Base-by-base conservation (phyloP, 2,797 vertebrate species). In the Pipistrellus pygmaeus region DNA sequence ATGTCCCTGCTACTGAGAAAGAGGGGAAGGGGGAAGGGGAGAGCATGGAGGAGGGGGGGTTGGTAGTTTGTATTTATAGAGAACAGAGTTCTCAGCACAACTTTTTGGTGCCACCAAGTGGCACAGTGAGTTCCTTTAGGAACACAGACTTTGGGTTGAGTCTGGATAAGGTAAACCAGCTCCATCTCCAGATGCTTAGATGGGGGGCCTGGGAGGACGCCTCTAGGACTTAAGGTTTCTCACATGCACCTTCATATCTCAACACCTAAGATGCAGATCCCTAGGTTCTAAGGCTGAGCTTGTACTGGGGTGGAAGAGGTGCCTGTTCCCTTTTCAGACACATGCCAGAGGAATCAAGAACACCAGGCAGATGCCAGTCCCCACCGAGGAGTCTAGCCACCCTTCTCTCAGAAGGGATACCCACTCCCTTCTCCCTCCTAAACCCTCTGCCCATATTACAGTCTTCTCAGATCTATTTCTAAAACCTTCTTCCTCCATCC, bases 101-200 rank as follows among this genome's bases (percentile, higher is more conserved):
- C 97, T 98, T 98, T 98, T 98, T 98, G 98, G 98, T 98, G 98
- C 98, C 98, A 98, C 98, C 98, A 98, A 98, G 98, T 98, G 98
- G 98, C 98, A 98, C 64, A 98, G 92, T 85, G 86, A 96, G 97
- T 97, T 97, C 97, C 97, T 97, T 95, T 96, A 97, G 97, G 93
- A 97, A 96, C 96, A 89, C 78, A 95, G 96, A 82, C 86, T 92
- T 83, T 20, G 30, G 76, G 78, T 86, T 53, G 68, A 95, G 93
- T 90, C 55, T 85, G 95, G 71, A 93, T 68, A 85, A 85, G 81
- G 71, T 46, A 68, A 60, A 77, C 64, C 64, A 84, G 62, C 89
- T 76, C 68, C 12, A 23, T 14, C 55, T 14, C 25, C 88, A 95
- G 93, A 94, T 75, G 90, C 69, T 91, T 72, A 91, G 32, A 48